Conservation (phyloP, 2,113 vertebrate species). For the Xiphorhynchus elegans region DNA sequence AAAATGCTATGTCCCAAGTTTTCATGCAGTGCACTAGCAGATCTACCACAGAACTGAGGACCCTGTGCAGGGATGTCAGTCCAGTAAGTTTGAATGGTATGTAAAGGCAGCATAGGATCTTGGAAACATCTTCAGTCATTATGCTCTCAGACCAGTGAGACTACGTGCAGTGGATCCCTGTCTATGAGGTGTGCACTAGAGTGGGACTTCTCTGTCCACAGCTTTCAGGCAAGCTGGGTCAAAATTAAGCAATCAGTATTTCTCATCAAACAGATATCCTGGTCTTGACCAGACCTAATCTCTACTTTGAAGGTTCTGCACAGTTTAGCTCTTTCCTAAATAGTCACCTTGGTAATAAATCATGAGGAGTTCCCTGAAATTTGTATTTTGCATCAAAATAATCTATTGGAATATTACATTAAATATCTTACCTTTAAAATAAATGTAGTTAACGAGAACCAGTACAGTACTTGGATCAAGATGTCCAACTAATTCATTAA, state of each 20-base stretch:
- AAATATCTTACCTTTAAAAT: conserved; percentile 80
- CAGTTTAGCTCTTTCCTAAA: not conserved
- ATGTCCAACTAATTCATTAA: conserved; percentile 73
- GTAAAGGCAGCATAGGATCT: not conserved
- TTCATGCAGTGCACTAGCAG: not conserved
- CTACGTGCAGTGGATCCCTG: not conserved
- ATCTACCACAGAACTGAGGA: not conserved
- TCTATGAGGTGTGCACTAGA: not conserved
- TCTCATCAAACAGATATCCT: not conserved
- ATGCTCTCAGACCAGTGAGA: not conserved
- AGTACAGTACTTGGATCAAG: conserved; percentile 76
- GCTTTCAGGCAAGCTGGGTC: not conserved
- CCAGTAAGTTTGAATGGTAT: not conserved
- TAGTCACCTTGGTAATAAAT: not conserved
- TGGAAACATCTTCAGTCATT: not conserved
- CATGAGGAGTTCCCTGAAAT: not conserved
- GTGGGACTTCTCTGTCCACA: not conserved
- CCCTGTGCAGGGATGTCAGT: not conserved
- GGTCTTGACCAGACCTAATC: not conserved
- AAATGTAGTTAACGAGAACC: conserved; percentile 85
- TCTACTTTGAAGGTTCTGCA: not conserved
- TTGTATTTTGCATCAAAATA: not conserved
- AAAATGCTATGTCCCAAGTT: not conserved
- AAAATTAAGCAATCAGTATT: not conserved
- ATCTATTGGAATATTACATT: not conserved